Evolutionary conservation across 1,140 invertebrate genomes (phyloP).

Genomic region (Lepeophtheirus salmonis): DNA sequence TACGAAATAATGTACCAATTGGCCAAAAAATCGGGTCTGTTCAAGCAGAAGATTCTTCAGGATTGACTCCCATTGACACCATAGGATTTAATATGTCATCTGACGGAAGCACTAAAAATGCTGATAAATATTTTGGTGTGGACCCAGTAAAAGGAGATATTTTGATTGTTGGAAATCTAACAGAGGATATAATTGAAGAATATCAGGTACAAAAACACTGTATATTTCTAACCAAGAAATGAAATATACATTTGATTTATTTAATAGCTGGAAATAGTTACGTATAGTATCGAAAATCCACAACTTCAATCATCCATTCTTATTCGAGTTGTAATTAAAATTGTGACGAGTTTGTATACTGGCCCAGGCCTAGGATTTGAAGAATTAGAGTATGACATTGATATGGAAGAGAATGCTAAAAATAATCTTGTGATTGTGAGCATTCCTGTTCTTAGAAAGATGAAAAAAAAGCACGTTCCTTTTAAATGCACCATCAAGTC

Average conservation of each 20-base stretch:
- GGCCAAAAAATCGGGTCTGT: background rate
- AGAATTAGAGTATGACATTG: slow-evolving; percentile 45
- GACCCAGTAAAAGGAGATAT: background rate
- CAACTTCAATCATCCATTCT: slow-evolving; percentile 66
- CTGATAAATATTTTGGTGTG: background rate
- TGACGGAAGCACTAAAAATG: background rate
- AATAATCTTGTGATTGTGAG: slow-evolving; percentile 60
- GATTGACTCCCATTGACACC: background rate
- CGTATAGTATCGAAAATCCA: slow-evolving; percentile 65
- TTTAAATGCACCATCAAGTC: background rate
- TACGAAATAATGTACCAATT: background rate
- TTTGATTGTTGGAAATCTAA: background rate
- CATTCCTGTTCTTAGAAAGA: slow-evolving; percentile 53
- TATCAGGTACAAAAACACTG: background rate
- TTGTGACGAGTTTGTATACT: slow-evolving; percentile 45
- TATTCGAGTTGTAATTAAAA: slow-evolving; percentile 55
- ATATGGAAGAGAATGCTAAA: slow-evolving; percentile 49
- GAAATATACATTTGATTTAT: too few species aligned
- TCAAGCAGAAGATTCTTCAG: background rate
- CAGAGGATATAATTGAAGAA: background rate
- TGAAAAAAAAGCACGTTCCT: slow-evolving; percentile 30
- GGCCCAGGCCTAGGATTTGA: slow-evolving; percentile 49
- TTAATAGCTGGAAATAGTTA: slow-evolving; percentile 64
- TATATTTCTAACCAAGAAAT: too few species aligned
- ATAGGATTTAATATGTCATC: background rate